Base-by-base conservation (phyloP, 2,888 invertebrate genomes). In the Caenorhabditis virilis region DNA sequence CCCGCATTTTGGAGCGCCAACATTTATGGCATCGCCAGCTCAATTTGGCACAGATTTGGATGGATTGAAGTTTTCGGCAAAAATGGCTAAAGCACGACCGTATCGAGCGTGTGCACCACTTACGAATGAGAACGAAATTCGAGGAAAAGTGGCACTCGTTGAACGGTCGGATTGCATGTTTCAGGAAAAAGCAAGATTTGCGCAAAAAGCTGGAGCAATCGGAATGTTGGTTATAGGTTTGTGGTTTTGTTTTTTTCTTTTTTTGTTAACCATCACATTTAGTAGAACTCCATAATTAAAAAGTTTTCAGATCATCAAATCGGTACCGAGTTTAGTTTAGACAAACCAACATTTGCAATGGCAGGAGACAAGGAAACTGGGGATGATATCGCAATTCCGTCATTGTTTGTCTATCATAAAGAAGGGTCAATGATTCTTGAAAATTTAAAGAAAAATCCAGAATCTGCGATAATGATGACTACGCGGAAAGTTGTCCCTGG, bases 101-200 rank as follows among this genome's bases (percentile, higher is more conserved):
- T 84, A 88, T n/a, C 87, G 89, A 75, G 92, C 84, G 0, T 88
- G 88, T 72, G 57, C 72, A 5, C 86, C 87, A 1, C 84, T 91
- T 3, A 78, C 84, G 13, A 89, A 91, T 80, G 83, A 87, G 6
- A 85, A 87, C 0, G 85, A 87, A 9, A 82, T 92, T 4, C 84
- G 84, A 33, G 91, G 90, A 0, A 90, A 89, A 78, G 91, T 97
- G 75, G 91, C 89, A 0, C 86, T 97, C n/a, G 89, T 93, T 59
- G 89, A 90, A 82, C 88, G 97, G 23, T 95, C 95, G 1, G 90
- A 90, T 76, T 98, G 97, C 84, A 94, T 94, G 87, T 98, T 95
- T 84, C 89, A 95, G 2, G 51, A 57, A 9, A 73, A 73, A 41
- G 62, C 72, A 2, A 88, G 93, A 50, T 87, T 89, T 76, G 88